Percentiles rank a stretch among this genome's conserved stretches.
These are phyloP conservation scores for Todiramphus saurophagus DNA, from an alignment of 2,113 vertebrate genomes.

Conservation along the genomic window DNA sequence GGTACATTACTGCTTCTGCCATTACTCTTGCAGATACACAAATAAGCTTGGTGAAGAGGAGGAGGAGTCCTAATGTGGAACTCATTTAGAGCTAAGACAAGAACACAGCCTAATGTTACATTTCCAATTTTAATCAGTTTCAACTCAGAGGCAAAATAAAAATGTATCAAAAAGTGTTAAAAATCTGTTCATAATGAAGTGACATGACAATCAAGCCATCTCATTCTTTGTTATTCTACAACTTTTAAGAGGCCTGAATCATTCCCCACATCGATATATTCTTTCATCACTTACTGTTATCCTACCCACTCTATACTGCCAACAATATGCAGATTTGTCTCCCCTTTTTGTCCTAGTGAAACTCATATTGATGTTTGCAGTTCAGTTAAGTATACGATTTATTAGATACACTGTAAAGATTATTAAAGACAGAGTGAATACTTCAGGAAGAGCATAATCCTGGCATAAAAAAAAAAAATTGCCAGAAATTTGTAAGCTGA, in stretches of 20 bases:
- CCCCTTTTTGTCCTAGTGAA: neutral
- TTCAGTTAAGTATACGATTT: constrained; percentile 6
- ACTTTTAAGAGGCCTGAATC: constrained; percentile 2
- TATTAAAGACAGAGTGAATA: neutral
- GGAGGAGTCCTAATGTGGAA: neutral
- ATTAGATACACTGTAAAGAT: neutral
- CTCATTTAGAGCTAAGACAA: neutral
- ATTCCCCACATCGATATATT: neutral
- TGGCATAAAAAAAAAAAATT: neutral
- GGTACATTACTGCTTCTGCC: neutral
- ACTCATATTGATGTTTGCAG: neutral
- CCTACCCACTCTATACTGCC: constrained; percentile 4
- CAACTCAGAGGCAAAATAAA: neutral
- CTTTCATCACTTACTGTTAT: constrained; percentile 29
- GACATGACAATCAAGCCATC: neutral
- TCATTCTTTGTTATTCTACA: constrained; percentile 5
- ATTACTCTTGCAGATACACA: constrained; percentile 11
- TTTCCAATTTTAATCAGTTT: neutral
- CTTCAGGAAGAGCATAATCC: neutral
- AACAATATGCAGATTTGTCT: constrained; percentile 1
- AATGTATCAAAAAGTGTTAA: neutral
- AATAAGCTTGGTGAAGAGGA: neutral
- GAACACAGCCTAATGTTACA: neutral
- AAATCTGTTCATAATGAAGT: neutral
- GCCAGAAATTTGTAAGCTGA: neutral